These are phyloP conservation scores for Carcharodon carcharias DNA, from an alignment of 2,797 vertebrate genomes.

Conservation along the genomic window DNA sequence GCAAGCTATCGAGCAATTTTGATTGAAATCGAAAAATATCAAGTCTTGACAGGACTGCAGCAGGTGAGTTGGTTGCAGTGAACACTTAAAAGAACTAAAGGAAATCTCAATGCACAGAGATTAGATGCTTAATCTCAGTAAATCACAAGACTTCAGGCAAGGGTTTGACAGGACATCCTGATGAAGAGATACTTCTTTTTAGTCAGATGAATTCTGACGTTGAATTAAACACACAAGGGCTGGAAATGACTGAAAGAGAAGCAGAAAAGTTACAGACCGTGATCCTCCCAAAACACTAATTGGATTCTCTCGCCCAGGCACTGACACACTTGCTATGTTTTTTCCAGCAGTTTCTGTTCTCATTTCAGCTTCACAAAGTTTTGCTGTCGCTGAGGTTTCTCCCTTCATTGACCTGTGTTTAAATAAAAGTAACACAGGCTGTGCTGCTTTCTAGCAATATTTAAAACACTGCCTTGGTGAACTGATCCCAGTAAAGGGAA, in stretches of 20 bases:
- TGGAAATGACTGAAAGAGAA: not conserved
- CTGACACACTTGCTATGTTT: not conserved
- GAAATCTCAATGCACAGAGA: not conserved
- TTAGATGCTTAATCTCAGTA: not conserved
- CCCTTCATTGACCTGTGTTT: not conserved
- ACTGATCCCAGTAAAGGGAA: not conserved
- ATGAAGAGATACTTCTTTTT: not conserved
- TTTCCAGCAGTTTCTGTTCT: not conserved
- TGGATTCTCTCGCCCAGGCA: not conserved
- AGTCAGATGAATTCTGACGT: not conserved
- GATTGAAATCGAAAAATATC: not conserved
- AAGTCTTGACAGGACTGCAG: not conserved
- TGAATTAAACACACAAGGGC: not conserved
- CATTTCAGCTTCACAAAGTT: too few species aligned
- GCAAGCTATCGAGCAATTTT: not conserved
- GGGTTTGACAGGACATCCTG: too few species aligned
- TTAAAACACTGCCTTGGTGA: not conserved
- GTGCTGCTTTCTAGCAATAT: not conserved
- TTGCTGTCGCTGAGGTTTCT: not conserved
- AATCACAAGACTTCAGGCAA: not conserved
- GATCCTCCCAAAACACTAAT: not conserved
- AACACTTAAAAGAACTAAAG: not conserved
- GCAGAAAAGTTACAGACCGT: not conserved
- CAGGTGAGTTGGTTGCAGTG: not conserved
- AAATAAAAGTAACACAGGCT: not conserved